Evolutionary conservation across 2,797 vertebrate species (phyloP), one percentile per base, ranked within the genome.

Genomic region (Chrosomus eos): DNA sequence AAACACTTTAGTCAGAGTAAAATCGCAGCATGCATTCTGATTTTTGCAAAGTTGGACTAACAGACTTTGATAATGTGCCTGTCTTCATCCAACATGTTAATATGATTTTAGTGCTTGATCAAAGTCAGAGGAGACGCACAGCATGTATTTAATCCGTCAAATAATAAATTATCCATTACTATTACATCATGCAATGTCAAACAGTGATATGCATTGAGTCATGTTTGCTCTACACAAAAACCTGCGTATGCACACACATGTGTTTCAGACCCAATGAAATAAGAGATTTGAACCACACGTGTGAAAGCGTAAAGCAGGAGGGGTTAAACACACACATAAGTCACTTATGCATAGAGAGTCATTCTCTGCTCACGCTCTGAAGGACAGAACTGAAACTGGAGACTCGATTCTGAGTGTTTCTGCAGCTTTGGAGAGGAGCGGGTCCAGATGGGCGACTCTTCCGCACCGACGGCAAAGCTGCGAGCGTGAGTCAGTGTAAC

Each of bases 401-500:
- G 36, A 55, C 16, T 62, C n/a, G 60, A 26, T 28, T 81, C 33
- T 26, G 23, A 81, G 53, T 51, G 31, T 13, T 62, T 55, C 18
- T 58, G 26, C 5, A 1, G 48, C 33, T 82, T 43, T 74, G 28
- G 23, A 55, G 21, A 81, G 51, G 51, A 71, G 21, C 38, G 53
- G 26, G 40, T 31, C 81, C 81, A 83, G 81, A 83, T 83, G 81
- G 71, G 28, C 11, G 40, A 31, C 14, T 21, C 62, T 51, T 80
- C 62, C 77, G 33, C 7, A 31, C 38, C 23, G 40, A 18, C 60
- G 43, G 23, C 14, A 45, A 64, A 75, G 28, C 70, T 83, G 77
- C 31, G 68, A 74, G 70, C 18, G 43, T 70, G 66, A 72, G 84
- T 80, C 66, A 80, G 67, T 80, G 67, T 86, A 38, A 73, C 79